Conservation (phyloP, 92 coral and sea anemone species). For the Parazoanthus darwini region DNA sequence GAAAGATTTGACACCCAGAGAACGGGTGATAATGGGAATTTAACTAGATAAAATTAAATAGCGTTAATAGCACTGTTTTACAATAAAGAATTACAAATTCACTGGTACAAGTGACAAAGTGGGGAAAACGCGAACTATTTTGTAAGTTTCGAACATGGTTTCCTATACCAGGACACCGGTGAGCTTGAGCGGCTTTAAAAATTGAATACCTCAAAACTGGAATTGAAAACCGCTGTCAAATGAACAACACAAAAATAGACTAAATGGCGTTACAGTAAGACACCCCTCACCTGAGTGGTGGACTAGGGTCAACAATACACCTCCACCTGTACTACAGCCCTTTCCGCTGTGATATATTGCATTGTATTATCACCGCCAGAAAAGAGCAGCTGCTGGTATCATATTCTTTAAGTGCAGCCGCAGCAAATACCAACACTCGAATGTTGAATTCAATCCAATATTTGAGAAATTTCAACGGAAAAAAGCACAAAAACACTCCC, state of each 20-base stretch:
- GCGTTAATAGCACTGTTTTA: background rate
- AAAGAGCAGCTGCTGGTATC: conserved; percentile 22
- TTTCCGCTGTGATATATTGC: conserved; percentile 2
- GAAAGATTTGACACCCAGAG: background rate
- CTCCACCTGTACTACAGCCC: conserved; percentile 14
- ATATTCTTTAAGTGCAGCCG: background rate
- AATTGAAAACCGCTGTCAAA: conserved; percentile 11
- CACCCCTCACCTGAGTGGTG: background rate
- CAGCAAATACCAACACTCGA: conserved; percentile 21
- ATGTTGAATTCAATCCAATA: background rate
- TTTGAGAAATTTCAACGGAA: conserved; percentile 11
- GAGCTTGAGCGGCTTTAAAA: background rate
- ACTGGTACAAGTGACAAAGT: background rate
- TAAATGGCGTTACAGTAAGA: background rate
- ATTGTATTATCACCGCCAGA: background rate
- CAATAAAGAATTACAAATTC: background rate
- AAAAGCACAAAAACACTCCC: background rate
- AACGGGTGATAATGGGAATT: background rate
- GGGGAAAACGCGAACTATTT: background rate
- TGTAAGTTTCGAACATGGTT: background rate
- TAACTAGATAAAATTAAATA: background rate
- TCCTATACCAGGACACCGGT: background rate
- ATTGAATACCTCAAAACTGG: background rate
- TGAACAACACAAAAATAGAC: background rate
- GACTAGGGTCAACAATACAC: background rate